A percentile compares a stretch with the other conserved stretches of the same genome.
phyloP scores from a whole-genome alignment of 2,888 invertebrate genomes.

The Acanthococcus lagerstroemiae region DNA sequence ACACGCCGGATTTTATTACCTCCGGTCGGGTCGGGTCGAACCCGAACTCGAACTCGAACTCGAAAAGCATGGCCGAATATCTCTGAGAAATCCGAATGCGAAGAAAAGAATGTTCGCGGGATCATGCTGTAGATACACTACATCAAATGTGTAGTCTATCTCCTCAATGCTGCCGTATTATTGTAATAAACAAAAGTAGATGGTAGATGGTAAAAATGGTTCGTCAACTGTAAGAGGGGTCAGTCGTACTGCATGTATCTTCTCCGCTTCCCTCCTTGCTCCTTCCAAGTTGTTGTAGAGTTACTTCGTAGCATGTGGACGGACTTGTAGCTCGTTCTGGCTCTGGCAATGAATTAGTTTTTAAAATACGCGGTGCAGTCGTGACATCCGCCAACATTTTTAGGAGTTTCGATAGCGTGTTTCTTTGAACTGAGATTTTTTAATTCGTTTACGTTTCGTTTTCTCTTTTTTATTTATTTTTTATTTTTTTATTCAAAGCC shows the following conservation, averaged over 20 bases:
- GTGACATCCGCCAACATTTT: not conserved
- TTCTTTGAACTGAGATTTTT: not conserved
- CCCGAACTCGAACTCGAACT: too few relatives aligned
- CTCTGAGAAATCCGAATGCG: too few relatives aligned
- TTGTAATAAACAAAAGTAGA: too few relatives aligned
- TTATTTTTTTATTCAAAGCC: not conserved
- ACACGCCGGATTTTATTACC: too few relatives aligned
- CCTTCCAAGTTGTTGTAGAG: not conserved
- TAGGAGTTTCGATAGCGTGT: not conserved
- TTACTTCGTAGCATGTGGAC: conserved; percentile 23
- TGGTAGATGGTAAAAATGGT: too few relatives aligned
- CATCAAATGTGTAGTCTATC: too few relatives aligned
- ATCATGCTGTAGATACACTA: too few relatives aligned
- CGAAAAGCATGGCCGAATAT: too few relatives aligned
- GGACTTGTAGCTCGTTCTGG: conserved; percentile 3
- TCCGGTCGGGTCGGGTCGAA: too few relatives aligned
- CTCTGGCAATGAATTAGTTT: conserved; percentile 20
- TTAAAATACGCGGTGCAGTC: conserved; percentile 4
- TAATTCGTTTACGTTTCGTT: not conserved
- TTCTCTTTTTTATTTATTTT: not conserved
- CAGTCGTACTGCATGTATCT: conserved; percentile 17
- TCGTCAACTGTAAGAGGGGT: conserved; percentile 14
- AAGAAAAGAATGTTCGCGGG: too few relatives aligned
- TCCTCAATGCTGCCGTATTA: too few relatives aligned
- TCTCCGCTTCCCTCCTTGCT: conserved; percentile 6